Evolutionary conservation across 1,140 invertebrate species (phyloP).

Genomic region (Drosophila malerkotliana): DNA sequence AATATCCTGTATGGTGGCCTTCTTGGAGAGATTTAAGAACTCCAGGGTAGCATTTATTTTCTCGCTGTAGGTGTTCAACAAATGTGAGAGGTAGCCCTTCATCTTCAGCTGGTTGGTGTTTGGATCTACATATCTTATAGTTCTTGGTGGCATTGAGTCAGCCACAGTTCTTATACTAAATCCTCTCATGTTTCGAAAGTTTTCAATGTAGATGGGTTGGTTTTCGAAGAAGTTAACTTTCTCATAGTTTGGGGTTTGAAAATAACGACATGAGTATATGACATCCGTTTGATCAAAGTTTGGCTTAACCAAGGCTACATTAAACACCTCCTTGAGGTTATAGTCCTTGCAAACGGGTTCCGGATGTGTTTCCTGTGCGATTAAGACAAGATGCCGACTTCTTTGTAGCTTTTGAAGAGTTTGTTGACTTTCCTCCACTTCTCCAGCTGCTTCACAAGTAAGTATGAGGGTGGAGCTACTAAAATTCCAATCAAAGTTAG

Average conservation of each 20-base stretch:
- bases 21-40: background rate
- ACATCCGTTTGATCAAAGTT: constrained; percentile 6
- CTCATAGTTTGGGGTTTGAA: constrained; percentile 22
- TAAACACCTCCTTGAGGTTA: constrained; percentile 47
- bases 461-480: constrained; percentile 39
- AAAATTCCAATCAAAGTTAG: constrained; percentile 42
- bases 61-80: constrained; percentile 39
- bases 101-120: constrained; percentile 16
- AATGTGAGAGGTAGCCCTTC: constrained; percentile 46
- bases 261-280: constrained; percentile 51
- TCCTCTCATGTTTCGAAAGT: constrained; percentile 58
- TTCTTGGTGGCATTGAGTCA: constrained; percentile 42
- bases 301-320: constrained; percentile 52
- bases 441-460: constrained; percentile 21
- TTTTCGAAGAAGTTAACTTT: constrained; percentile 1
- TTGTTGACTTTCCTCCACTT: constrained; percentile 25
- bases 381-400: constrained; percentile 28
- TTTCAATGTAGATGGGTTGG: constrained; percentile 45
- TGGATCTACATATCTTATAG: constrained; percentile 36
- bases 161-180: constrained; percentile 19
- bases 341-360: constrained; percentile 27
- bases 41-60: constrained; percentile 54
- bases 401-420: constrained; percentile 42
- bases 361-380: background rate
- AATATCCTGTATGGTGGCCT: background rate